phyloP scores from a whole-genome alignment of 2,113 vertebrate species.

The Stictonetta naevosa region DNA sequence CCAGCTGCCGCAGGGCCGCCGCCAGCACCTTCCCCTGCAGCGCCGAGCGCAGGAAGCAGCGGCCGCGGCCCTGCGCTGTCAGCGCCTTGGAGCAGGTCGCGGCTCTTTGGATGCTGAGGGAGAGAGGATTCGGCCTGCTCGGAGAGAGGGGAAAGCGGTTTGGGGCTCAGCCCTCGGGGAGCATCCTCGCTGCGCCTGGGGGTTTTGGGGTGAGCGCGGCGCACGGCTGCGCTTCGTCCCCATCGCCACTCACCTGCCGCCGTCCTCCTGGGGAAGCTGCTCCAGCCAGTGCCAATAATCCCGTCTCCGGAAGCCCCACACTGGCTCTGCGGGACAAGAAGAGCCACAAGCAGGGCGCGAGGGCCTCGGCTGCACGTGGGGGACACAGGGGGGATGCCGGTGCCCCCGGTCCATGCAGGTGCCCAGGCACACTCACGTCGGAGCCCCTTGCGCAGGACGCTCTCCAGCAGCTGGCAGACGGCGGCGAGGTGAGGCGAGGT shows the following conservation, averaged over 20 bases:
- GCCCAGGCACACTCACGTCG: constrained; percentile 77
- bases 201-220: neutral
- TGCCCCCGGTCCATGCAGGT: neutral
- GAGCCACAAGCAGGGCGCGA: fast-evolving
- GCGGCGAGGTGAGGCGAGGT: constrained; percentile 77
- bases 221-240: neutral
- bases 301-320: constrained; percentile 80
- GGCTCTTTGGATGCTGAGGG: constrained; percentile 72
- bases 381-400: too few species aligned
- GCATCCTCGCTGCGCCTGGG: neutral
- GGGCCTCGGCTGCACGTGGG: neutral
- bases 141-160: neutral
- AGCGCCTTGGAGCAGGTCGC: constrained; percentile 72
- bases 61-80: constrained; percentile 78
- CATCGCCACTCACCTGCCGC: constrained; percentile 66
- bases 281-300: constrained; percentile 89
- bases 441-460: constrained; percentile 85
- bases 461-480: constrained; percentile 86
- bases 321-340: constrained; percentile 74
- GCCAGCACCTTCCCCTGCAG: constrained; percentile 77
- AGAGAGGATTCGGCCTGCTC: constrained; percentile 67
- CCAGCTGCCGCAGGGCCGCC: constrained; percentile 74
- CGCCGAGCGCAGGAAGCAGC: constrained; percentile 76
- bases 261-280: constrained; percentile 75
- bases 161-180: fast-evolving